Percentiles rank a stretch among this genome's conserved stretches.
phyloP scores from a whole-genome alignment of 2,888 invertebrate species.

The Drosophila leonis region DNA sequence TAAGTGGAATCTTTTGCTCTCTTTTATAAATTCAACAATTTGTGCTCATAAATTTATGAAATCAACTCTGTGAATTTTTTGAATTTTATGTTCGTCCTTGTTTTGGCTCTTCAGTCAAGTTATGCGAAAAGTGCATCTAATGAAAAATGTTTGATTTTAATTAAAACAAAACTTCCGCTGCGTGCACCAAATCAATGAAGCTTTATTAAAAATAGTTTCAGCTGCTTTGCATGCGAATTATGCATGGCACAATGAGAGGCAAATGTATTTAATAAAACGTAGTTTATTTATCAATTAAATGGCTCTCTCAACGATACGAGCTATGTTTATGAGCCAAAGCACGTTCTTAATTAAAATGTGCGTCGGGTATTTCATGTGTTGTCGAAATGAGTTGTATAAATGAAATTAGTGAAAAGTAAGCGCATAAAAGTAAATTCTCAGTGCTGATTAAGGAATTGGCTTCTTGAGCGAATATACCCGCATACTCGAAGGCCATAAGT shows the following conservation, averaged over 20 bases:
- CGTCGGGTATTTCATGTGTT: constrained; percentile 39
- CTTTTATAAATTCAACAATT: not conserved
- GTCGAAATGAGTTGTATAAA: constrained; percentile 48
- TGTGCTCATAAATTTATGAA: constrained; percentile 1
- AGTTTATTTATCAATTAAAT: not conserved
- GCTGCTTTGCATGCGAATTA: constrained; percentile 1
- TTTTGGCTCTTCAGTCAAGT: not conserved
- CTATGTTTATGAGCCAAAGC: constrained; percentile 1
- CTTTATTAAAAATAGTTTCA: constrained; percentile 16
- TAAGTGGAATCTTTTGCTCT: too few species aligned
- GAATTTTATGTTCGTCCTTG: not conserved
- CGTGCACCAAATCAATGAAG: not conserved
- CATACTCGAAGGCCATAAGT: constrained; percentile 47
- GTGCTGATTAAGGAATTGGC: constrained; percentile 16
- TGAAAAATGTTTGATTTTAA: constrained; percentile 55
- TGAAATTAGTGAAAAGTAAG: constrained; percentile 65
- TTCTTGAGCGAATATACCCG: not conserved
- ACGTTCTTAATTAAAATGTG: constrained; percentile 58
- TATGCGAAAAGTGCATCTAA: constrained; percentile 15
- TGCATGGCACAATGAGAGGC: not conserved
- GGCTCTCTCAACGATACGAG: not conserved
- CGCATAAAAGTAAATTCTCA: constrained; percentile 36
- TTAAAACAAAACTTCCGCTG: constrained; percentile 37
- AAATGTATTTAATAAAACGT: not conserved
- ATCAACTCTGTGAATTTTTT: not conserved